phyloP scores from a whole-genome alignment of 2,113 vertebrate genomes.

The Gavia stellata region DNA sequence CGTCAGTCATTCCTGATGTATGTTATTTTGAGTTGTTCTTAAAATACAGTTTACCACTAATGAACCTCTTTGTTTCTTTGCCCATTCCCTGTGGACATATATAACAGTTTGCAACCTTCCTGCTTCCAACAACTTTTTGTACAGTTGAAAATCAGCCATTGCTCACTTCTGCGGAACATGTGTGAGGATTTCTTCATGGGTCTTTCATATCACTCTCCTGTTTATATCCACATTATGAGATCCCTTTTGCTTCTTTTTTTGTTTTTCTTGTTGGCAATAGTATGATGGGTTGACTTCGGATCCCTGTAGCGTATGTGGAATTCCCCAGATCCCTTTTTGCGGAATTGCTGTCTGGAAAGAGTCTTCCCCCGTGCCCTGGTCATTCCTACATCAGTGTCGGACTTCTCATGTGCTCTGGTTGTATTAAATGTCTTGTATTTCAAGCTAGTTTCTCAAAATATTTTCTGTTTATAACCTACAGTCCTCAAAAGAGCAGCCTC shows the following conservation, averaged over 20 bases:
- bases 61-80: neutral
- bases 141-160: neutral
- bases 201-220: neutral
- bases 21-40: neutral
- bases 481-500: neutral
- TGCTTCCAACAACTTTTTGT: neutral
- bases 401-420: neutral
- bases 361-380: fast-evolving
- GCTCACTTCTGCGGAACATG: neutral
- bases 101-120: neutral
- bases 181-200: neutral
- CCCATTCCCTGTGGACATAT: neutral
- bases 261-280: neutral
- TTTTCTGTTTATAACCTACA: neutral
- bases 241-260: neutral
- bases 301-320: neutral
- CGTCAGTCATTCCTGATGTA: neutral
- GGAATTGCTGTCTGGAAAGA: neutral
- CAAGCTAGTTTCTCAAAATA: neutral
- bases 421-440: neutral
- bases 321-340: neutral
- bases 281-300: neutral
- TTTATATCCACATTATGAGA: neutral
- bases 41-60: neutral
- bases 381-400: neutral